Conservation (phyloP, 2,888 invertebrate species). For the Acanthococcus lagerstroemiae region DNA sequence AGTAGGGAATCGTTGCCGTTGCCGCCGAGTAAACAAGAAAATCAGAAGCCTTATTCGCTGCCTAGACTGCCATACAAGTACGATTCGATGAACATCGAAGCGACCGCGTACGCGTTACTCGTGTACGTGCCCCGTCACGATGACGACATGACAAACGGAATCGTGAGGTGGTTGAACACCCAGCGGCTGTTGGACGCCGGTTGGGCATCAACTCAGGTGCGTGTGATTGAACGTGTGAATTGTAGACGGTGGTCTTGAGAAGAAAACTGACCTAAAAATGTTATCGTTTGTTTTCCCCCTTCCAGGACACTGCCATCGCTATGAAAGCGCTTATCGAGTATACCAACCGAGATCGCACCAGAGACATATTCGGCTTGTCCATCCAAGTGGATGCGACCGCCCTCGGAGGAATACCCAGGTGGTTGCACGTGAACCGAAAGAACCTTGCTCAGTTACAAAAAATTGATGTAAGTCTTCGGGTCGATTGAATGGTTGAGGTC, state of each 20-base stretch:
- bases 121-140: conserved; percentile 80
- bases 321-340: conserved; percentile 83
- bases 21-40: conserved; percentile 76
- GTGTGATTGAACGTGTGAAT: not conserved
- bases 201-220: conserved; percentile 70
- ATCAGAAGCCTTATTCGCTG: conserved; percentile 79
- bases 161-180: conserved; percentile 83
- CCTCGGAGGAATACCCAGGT: conserved; percentile 55
- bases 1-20: conserved; percentile 66
- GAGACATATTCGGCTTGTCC: conserved; percentile 69
- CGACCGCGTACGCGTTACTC: conserved; percentile 83
- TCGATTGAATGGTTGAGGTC: not conserved
- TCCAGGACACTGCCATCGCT: conserved; percentile 77
- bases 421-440: conserved; percentile 59
- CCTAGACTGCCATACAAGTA: conserved; percentile 79
- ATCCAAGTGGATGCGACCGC: conserved; percentile 79
- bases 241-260: not conserved
- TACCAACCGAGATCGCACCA: conserved; percentile 70
- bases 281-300: conserved; percentile 37
- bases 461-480: conserved; percentile 59
- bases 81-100: conserved; percentile 84
- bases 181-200: conserved; percentile 78
- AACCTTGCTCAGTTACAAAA: conserved; percentile 70
- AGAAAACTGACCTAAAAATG: not conserved
- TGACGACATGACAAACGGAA: conserved; percentile 68